Base-by-base conservation (phyloP, 2,888 invertebrate genomes). In the Lithophane socia region DNA sequence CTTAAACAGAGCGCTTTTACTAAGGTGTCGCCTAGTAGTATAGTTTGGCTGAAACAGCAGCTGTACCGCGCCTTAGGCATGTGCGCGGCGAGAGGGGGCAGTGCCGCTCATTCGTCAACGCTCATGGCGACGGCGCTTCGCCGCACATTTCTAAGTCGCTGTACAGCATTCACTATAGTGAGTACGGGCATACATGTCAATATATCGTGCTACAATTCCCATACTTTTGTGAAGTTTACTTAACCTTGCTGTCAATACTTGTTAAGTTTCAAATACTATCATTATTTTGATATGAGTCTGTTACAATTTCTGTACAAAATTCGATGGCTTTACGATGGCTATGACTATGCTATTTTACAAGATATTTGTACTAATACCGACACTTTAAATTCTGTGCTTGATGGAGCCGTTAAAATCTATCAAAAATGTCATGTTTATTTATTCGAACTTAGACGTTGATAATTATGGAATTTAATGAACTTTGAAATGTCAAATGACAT, bases 401-500 rank as follows among this genome's bases (percentile, higher is more conserved):
- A 74, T 29, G 9, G 64, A 75, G 47, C 18, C 1, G 13, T 52
- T 49, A 8, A 58, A 24, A 29, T 21, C 49, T 7, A 49, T 61
- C 37, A 77, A 63, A 77, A 63, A 61, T 18, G 10, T 37, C 12
- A 21, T 18, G 1, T 69, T 78, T 56, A 58, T 66, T 64, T 49
- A 74, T 37, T 16, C 7, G 1, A 16, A 63, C 2, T 63, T 56
- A 56, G 37, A 66, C 16, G 8, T 3, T 10, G 12, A 61, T 64
- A 82, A 71, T 81, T 64, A 72, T 71, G 12, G 49, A 56, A 54
- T 49, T 61, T 65, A 65, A 82, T 70, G 60, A 85, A 52, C 49
- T 85, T 65, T 68, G 2, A 75, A 82, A 84, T 74, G 81, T 84
- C 67, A 71, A 80, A 84, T 37, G 24, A 47, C 64, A 75, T 21